phyloP scores from a whole-genome alignment of 2,113 vertebrate species.

The Lophochroa leadbeateri region DNA sequence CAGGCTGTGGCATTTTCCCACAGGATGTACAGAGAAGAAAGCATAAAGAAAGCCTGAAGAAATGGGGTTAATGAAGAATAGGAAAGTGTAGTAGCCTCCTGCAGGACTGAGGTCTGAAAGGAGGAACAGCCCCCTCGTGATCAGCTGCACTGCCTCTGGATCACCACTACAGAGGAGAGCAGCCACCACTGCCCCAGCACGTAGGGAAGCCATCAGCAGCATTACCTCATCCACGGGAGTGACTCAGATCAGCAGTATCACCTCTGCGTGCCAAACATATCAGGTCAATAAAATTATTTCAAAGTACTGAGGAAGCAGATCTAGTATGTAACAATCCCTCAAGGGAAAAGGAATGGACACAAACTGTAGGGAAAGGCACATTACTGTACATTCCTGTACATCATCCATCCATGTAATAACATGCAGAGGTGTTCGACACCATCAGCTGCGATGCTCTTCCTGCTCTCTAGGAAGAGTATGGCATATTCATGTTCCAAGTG shows the following conservation, averaged over 20 bases:
- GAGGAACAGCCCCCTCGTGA: background rate
- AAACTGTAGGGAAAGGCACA: background rate
- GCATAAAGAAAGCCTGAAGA: background rate
- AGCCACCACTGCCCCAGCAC: background rate
- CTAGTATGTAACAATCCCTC: background rate
- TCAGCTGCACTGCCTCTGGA: background rate
- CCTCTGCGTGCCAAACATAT: background rate
- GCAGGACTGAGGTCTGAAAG: background rate
- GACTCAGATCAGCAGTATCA: slow-evolving; percentile 47
- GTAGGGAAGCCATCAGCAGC: background rate
- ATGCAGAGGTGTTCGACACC: fast-evolving
- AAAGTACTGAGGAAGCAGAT: background rate
- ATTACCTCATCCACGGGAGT: background rate
- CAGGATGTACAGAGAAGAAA: background rate
- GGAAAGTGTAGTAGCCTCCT: background rate
- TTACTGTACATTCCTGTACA: background rate
- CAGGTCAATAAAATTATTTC: background rate
- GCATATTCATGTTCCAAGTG: background rate
- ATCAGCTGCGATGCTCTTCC: background rate
- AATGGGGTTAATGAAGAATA: background rate
- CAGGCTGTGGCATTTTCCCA: background rate
- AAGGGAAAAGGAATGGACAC: background rate
- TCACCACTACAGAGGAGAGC: background rate
- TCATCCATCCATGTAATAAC: background rate
- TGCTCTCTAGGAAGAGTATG: background rate